These are phyloP conservation scores for Calonectris borealis DNA, from an alignment of 2,113 vertebrate species.

Conservation along the genomic window DNA sequence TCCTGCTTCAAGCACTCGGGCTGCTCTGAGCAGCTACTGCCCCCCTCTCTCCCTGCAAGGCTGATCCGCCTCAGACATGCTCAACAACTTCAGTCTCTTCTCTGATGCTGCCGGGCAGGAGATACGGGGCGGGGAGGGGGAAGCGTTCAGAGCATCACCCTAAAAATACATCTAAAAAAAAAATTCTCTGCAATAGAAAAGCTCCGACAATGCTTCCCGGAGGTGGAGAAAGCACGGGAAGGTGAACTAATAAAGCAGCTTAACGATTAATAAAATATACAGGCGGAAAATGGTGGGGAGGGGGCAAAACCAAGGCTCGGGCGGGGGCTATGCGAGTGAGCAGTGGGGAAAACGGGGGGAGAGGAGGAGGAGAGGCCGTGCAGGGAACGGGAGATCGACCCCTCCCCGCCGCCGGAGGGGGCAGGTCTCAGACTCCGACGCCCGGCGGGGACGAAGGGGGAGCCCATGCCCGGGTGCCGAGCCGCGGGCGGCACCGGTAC, in stretches of 20 bases:
- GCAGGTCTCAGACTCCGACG: no score
- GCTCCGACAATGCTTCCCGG: conserved; percentile 14
- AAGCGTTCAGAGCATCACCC: conserved; percentile 1
- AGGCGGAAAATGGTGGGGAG: not conserved
- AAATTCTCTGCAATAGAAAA: not conserved
- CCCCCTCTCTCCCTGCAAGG: conserved; percentile 48
- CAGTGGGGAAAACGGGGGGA: not conserved
- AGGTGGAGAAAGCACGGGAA: conserved; percentile 51
- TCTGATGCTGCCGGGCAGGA: conserved; percentile 42
- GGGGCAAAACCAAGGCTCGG: not conserved
- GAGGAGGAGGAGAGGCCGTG: not conserved
- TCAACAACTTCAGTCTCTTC: conserved; percentile 64
- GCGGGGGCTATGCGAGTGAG: not conserved
- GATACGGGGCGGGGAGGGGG: not conserved
- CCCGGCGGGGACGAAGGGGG: no score
- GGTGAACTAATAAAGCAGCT: conserved; percentile 10
- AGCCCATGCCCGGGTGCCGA: no score
- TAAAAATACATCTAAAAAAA: conserved; percentile 3
- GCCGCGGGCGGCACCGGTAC: not conserved
- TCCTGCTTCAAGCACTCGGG: conserved; percentile 54
- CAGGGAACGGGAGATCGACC: no score
- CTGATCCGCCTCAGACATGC: conserved; percentile 51
- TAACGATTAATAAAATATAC: not conserved
- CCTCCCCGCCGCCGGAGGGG: no score
- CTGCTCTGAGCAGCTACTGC: conserved; percentile 62